These are phyloP conservation scores for Holothuria scabra DNA, from an alignment of 53 echinoderm and acorn worm species.

Conservation along the genomic window DNA sequence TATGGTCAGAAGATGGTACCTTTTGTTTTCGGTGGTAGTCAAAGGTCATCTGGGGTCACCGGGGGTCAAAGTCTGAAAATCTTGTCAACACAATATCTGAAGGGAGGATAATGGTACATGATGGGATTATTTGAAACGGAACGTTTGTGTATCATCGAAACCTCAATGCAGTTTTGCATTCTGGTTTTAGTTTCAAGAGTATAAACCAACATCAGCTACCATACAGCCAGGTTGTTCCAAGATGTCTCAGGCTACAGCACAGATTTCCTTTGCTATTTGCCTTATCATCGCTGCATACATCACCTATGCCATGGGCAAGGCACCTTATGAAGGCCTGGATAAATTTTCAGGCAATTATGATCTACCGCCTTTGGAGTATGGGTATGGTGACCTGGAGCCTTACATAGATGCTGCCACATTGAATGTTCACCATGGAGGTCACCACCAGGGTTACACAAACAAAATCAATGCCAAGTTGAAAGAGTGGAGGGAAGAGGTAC, in stretches of 20 bases:
- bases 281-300: not conserved
- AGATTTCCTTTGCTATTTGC: not conserved
- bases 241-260: not conserved
- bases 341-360: conserved; percentile 47
- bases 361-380: conserved; percentile 59
- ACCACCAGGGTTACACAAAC: conserved; percentile 65
- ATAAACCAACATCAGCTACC: not conserved
- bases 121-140: too few species aligned
- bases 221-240: not conserved
- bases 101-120: too few species aligned
- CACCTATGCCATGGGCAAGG: not conserved
- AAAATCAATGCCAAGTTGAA: conserved; percentile 52
- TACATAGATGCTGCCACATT: conserved; percentile 69
- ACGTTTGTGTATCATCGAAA: too few species aligned
- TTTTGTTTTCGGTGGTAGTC: too few species aligned
- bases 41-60: too few species aligned
- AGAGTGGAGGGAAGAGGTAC: conserved; percentile 61
- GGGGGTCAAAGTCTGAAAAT: too few species aligned
- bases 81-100: too few species aligned
- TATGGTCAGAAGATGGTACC: too few species aligned
- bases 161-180: too few species aligned
- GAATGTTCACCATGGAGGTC: conserved; percentile 66
- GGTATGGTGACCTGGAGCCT: conserved; percentile 65
- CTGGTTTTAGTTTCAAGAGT: too few species aligned
- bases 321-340: conserved; percentile 51